phyloP scores from a whole-genome alignment of 2,113 vertebrate genomes.

The Hylia prasina region DNA sequence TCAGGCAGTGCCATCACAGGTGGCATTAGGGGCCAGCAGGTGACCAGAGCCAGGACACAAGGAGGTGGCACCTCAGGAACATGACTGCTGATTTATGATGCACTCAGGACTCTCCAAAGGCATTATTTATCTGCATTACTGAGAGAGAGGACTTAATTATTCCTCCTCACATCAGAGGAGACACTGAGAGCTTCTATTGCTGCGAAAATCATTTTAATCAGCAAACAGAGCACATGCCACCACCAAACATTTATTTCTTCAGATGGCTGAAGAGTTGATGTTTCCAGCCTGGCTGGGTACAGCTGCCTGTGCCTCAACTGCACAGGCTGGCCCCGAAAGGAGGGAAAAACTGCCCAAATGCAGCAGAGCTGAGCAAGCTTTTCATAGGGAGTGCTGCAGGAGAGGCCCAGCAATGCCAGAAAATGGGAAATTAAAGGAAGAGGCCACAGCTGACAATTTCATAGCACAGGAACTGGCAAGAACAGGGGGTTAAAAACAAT shows the following conservation, averaged over 20 bases:
- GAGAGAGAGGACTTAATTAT: slow-evolving; percentile 27
- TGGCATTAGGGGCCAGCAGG: background rate
- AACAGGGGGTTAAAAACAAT: background rate
- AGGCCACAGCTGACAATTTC: background rate
- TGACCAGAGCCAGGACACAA: background rate
- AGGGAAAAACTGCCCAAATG: background rate
- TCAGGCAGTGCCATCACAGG: background rate
- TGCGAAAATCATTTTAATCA: background rate
- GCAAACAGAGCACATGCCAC: background rate
- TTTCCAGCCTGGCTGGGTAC: background rate
- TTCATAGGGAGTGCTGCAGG: background rate
- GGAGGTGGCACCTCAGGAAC: background rate
- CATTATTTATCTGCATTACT: slow-evolving; percentile 27
- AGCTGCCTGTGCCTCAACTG: background rate
- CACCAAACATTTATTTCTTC: background rate
- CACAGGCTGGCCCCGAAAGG: background rate
- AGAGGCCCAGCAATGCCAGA: background rate
- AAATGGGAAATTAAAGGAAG: background rate
- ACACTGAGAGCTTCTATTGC: background rate
- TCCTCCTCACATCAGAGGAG: slow-evolving; percentile 9
- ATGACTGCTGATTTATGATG: background rate
- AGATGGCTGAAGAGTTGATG: background rate
- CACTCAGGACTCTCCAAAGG: slow-evolving; percentile 1
- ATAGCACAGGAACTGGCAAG: background rate
- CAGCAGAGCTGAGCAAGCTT: background rate